Evolutionary conservation across 2,113 vertebrate species (phyloP).

Genomic region (Anseranas semipalmata): DNA sequence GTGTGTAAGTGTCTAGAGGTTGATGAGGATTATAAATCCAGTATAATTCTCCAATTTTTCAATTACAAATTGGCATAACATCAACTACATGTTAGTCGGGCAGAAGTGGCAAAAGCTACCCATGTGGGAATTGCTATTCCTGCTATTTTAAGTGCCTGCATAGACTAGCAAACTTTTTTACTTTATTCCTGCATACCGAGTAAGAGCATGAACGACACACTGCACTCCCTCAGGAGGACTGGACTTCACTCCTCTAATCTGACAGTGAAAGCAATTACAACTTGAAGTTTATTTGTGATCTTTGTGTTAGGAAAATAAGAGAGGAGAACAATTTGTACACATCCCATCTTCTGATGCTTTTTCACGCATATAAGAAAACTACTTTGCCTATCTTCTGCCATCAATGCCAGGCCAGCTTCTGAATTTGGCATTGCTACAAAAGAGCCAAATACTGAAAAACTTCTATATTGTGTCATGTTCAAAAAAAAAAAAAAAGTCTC

Average conservation of each 20-base stretch:
- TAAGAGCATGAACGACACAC: background rate
- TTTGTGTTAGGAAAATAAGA: background rate
- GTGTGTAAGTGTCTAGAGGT: background rate
- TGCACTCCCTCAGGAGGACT: background rate
- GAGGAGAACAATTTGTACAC: background rate
- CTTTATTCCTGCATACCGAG: background rate
- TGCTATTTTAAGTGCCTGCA: background rate
- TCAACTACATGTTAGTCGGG: background rate
- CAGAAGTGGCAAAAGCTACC: background rate
- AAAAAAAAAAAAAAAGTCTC: accelerated
- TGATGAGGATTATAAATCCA: background rate
- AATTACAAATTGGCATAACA: background rate
- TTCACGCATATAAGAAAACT: background rate
- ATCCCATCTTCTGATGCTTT: background rate
- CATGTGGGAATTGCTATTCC: accelerated
- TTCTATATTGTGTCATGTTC: background rate
- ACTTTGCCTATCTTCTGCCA: background rate
- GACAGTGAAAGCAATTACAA: background rate
- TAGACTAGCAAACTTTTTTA: background rate
- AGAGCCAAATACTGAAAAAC: background rate
- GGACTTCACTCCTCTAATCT: background rate
- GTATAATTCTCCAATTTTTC: background rate
- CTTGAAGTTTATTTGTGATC: background rate
- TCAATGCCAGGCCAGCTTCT: background rate
- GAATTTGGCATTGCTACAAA: background rate